Percentiles rank a stretch among this genome's conserved stretches.
phyloP scores from a whole-genome alignment of 1,140 invertebrate species.

The Nymphalis io region DNA sequence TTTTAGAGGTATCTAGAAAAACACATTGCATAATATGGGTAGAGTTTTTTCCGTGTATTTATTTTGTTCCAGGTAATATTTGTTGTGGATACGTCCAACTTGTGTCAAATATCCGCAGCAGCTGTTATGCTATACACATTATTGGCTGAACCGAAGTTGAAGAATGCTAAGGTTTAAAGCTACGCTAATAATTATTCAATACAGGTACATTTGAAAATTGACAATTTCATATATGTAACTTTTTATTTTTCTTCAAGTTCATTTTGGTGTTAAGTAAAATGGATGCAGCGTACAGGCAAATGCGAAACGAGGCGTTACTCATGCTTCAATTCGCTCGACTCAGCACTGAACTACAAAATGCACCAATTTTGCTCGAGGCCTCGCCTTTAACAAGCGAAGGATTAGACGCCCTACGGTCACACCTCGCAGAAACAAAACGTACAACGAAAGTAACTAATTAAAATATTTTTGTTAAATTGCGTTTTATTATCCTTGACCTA shows the following conservation, averaged over 20 bases:
- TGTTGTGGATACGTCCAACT: constrained; percentile 89
- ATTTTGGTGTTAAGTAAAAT: constrained; percentile 89
- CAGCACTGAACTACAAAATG: constrained; percentile 84
- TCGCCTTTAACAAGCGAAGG: constrained; percentile 87
- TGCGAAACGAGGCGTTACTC: constrained; percentile 89
- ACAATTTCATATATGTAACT: too few species aligned
- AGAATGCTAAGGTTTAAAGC: constrained; percentile 81
- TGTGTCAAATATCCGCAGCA: constrained; percentile 90
- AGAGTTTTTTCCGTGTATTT: too few species aligned
- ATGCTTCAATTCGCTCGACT: constrained; percentile 87
- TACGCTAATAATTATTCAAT: neutral
- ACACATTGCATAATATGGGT: too few species aligned
- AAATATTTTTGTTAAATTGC: constrained; percentile 24
- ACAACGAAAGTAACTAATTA: constrained; percentile 20
- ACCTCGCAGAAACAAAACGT: constrained; percentile 78
- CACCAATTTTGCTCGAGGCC: constrained; percentile 85
- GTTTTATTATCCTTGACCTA: constrained; percentile 42
- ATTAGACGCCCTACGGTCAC: constrained; percentile 84
- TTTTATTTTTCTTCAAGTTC: constrained; percentile 79
- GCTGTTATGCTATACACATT: constrained; percentile 88
- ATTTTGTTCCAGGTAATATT: constrained; percentile 81
- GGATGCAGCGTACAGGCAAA: constrained; percentile 90
- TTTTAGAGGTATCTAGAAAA: too few species aligned
- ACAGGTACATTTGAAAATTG: too few species aligned
- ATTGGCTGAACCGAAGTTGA: constrained; percentile 85